Base-by-base conservation (phyloP, 2,888 invertebrate genomes). In the Caenorhabditis sinica region DNA sequence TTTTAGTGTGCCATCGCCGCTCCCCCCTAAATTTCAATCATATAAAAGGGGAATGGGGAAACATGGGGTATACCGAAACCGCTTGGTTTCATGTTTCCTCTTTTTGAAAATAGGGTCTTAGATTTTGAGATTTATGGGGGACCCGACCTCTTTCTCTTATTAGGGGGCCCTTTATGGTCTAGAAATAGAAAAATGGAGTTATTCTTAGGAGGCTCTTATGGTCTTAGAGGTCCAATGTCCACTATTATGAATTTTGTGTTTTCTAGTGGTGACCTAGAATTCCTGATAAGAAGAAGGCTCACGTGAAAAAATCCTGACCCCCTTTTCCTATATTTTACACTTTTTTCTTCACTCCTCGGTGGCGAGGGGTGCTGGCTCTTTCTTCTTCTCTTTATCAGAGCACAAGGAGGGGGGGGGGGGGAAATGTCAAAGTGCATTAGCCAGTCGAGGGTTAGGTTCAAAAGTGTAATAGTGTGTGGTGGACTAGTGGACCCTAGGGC, bases 31-130 rank as follows among this genome's bases (percentile, higher is more conserved):
- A 49, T 28, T 49, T n/a, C 28, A 11, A 36, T 51, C 65, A 75
- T 68, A 68, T 76, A 68, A 74, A 74, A 20, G 36, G 13, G 2
- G 13, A 13, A 40, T 2, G 40, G 15, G n/a, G 28, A 69, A 36
- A 30, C n/a, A n/a, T n/a, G n/a, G n/a, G n/a, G 28, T 63, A 23
- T 51, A 45, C 2, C 23, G 49, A 58, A 30, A 58, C 58, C n/a
- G 20, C 40, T 40, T 40, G 5, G 2, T 33, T 66, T 66, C 25
- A 36, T 53, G 20, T 53, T 68, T 40, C 53, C 40, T 40, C 40
- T 13, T 36, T 36, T 36, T n/a, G n/a, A n/a, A n/a, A n/a, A n/a
- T n/a, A n/a, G n/a, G n/a, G n/a, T n/a, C n/a, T n/a, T n/a, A n/a
- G n/a, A n/a, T n/a, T n/a, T n/a, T n/a, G n/a, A n/a, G n/a, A n/a